Percentiles rank a stretch among this genome's conserved stretches.
Conservation (phyloP, 2,797 vertebrate genomes). For the Lepidocolaptes lacrymiger region DNA sequence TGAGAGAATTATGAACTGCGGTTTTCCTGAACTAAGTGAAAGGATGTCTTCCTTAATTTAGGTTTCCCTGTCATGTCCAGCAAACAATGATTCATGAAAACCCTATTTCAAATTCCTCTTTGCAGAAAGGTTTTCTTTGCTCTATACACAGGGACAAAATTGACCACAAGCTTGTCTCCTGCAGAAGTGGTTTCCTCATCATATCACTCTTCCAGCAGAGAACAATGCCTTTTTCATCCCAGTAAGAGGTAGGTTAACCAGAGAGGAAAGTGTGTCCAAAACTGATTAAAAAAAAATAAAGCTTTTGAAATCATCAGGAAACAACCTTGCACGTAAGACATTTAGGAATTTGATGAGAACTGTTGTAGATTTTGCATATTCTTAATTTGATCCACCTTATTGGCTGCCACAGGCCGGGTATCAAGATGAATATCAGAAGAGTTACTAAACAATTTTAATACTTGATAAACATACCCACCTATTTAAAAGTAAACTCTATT, state of each 20-base stretch:
- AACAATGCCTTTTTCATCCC: conserved; percentile 69
- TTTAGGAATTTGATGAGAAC: neutral
- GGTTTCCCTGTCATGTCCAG: conserved; percentile 49
- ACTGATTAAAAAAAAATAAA: conserved; percentile 50
- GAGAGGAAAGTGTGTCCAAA: conserved; percentile 67
- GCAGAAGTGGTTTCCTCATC: conserved; percentile 72
- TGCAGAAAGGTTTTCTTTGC: conserved; percentile 30
- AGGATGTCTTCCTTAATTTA: conserved; percentile 70
- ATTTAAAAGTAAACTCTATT: neutral
- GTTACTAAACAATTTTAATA: neutral
- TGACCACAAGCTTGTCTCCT: conserved; percentile 65
- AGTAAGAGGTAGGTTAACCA: conserved; percentile 66
- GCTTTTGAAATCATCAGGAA: neutral
- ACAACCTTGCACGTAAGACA: neutral
- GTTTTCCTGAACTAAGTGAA: conserved; percentile 64
- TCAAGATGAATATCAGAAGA: neutral
- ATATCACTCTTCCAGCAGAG: conserved; percentile 67
- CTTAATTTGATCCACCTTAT: neutral
- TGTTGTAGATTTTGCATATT: neutral
- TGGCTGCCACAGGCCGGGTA: neutral
- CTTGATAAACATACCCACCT: neutral
- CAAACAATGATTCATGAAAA: conserved; percentile 72
- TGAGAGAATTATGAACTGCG: conserved; percentile 70
- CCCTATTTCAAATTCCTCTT: conserved; percentile 36
- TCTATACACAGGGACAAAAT: conserved; percentile 33